Evolutionary conservation across 2,797 vertebrate genomes (phyloP), one percentile per base, ranked within the genome.

Genomic region (Chloroceryle inda): DNA sequence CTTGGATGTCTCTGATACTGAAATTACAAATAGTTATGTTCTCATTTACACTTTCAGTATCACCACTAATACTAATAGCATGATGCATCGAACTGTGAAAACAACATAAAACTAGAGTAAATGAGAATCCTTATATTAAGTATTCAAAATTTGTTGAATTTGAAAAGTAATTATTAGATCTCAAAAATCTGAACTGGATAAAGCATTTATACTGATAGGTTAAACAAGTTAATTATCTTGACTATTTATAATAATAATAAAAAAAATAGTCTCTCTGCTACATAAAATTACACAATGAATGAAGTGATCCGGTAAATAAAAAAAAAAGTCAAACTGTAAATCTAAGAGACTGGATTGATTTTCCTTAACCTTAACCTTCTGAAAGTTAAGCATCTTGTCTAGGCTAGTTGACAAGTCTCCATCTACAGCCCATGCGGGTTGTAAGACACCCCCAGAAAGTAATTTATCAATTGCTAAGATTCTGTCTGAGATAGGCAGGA

Each of bases 391-490:
- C 38, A 89, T 21, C 53, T 53, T 93, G 27, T 76, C 77, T 73
- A 55, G 38, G n/a, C n/a, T 88, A 62, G 58, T 66, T 86, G 91
- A 78, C 13, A 68, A 61, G 47, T 12, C 63, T 90, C 47, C 55
- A 78, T 64, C 75, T 78, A 47, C 42, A 88, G 47, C 5, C 31
- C 35, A 33, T 55, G 35, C 21, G 78, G 53, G 40, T 13, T 79
- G 35, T 61, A 2, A 79, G 26, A 69, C 11, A 79, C 4, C 7
- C 9, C n/a, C 18, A 76, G 50, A 87, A 92, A 85, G 50, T 69
- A 89, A 91, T 91, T 94, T 78, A 73, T 95, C 92, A 87, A 23
- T 31, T 47, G 22, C 63, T 92, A 73, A 91, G 81, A 87, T 94
- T 86, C 59, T 89, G 63, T 63, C 86, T 85, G 77, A 91, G 74